phyloP scores from a whole-genome alignment of 2,113 vertebrate species.

The Ailuropoda melanoleuca region DNA sequence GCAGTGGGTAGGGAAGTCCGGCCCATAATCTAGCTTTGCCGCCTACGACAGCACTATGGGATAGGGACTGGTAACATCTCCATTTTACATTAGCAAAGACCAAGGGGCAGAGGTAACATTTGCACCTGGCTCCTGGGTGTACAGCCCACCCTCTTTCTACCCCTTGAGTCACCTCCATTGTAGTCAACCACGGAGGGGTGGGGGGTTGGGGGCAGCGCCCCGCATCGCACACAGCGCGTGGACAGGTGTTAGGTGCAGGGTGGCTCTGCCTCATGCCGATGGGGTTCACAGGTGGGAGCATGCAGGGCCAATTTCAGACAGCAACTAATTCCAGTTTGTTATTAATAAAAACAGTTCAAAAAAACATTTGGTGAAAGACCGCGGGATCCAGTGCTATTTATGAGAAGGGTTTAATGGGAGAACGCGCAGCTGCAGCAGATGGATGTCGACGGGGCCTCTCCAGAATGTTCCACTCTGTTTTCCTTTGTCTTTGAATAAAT shows the following conservation, averaged over 20 bases:
- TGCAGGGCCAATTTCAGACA: neutral
- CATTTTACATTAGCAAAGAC: neutral
- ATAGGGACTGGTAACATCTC: neutral
- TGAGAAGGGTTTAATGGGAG: conserved; percentile 47
- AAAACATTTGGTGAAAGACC: conserved; percentile 51
- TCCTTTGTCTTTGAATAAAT: conserved; percentile 68
- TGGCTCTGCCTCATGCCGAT: neutral
- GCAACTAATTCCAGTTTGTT: conserved; percentile 43
- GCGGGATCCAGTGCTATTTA: neutral
- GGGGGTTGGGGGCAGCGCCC: neutral
- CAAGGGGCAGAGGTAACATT: neutral
- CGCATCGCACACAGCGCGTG: fast-evolving
- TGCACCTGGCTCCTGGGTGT: neutral
- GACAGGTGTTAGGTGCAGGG: neutral
- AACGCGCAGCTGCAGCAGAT: conserved; percentile 48
- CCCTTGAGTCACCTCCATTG: too few relatives aligned
- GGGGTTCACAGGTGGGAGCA: neutral
- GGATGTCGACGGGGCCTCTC: conserved; percentile 44
- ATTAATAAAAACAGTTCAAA: conserved; percentile 60
- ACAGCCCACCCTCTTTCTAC: fast-evolving
- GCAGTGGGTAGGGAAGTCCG: neutral
- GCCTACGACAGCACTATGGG: neutral
- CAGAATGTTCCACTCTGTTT: conserved; percentile 20
- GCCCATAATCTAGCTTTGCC: fast-evolving
- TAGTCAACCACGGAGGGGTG: fast-evolving